Conservation (phyloP, 2,797 vertebrate genomes). For the Peromyscus aztecus region DNA sequence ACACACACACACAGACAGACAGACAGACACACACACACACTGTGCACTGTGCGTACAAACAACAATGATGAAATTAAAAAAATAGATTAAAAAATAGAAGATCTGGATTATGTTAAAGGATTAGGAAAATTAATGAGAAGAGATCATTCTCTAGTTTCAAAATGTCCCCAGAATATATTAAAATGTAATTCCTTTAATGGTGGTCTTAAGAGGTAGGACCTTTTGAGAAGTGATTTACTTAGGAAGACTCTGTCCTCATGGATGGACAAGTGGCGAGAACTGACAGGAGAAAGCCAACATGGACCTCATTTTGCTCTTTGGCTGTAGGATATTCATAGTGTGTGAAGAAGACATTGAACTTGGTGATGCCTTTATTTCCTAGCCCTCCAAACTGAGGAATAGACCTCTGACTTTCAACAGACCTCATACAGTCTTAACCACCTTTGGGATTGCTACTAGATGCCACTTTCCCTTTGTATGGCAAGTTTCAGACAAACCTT, state of each 20-base stretch:
- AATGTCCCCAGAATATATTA: neutral
- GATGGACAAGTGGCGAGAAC: neutral
- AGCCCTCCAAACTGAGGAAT: neutral
- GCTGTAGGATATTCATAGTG: accelerated
- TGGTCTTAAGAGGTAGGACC: neutral
- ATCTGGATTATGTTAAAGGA: neutral
- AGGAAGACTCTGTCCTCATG: neutral
- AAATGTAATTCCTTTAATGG: neutral
- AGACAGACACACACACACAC: no score
- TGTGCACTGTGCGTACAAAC: neutral
- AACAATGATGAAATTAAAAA: neutral
- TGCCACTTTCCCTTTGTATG: neutral
- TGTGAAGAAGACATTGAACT: neutral
- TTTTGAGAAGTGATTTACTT: neutral
- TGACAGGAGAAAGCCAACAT: neutral
- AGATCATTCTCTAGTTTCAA: neutral
- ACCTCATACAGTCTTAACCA: neutral
- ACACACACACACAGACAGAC: no score
- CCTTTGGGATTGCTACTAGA: neutral
- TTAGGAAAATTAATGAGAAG: neutral
- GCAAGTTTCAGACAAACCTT: neutral
- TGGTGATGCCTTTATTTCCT: neutral
- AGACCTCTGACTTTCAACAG: neutral
- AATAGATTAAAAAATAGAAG: neutral
- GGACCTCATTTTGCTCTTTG: neutral